A percentile compares a stretch with the other conserved stretches of the same genome.
Conservation (phyloP, 37 sponge, comb jelly and placozoan genomes). For the Chondrilla cf. caribensis region DNA sequence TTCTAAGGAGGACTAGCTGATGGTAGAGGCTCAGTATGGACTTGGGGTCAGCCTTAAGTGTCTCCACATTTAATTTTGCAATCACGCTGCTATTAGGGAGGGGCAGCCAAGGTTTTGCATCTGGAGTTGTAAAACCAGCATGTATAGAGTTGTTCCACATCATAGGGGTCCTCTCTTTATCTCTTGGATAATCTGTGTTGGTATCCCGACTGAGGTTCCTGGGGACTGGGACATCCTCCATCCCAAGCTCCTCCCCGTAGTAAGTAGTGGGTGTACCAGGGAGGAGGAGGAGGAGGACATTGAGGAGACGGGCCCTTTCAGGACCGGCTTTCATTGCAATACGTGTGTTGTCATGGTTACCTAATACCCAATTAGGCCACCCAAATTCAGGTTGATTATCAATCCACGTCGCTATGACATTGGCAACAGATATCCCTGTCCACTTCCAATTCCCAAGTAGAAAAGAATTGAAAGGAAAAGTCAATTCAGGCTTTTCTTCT, state of each 20-base stretch:
- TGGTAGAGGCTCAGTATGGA: slow-evolving; percentile 62
- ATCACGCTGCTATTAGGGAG: slow-evolving; percentile 46
- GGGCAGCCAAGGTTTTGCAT: slow-evolving; percentile 71
- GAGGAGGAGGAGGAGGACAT: slow-evolving; percentile 69
- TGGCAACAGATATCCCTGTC: slow-evolving; percentile 59
- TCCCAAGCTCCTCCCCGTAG: slow-evolving; percentile 89
- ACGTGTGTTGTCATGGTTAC: slow-evolving; percentile 85
- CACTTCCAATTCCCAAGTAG: slow-evolving; percentile 60
- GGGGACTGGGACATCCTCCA: slow-evolving; percentile 75
- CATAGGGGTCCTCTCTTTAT: slow-evolving; percentile 88
- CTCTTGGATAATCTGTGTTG: slow-evolving; percentile 36
- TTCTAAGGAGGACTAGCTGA: slow-evolving; percentile 37
- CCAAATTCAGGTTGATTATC: slow-evolving; percentile 45
- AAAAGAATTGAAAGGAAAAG: slow-evolving; percentile 92
- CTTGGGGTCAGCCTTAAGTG: neutral
- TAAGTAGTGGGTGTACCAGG: slow-evolving; percentile 92
- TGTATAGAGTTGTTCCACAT: slow-evolving; percentile 69
- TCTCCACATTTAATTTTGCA: slow-evolving; percentile 57
- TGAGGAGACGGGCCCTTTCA: slow-evolving; percentile 56
- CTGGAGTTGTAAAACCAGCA: slow-evolving; percentile 81
- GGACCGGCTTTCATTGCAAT: slow-evolving; percentile 63
- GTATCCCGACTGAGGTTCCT: slow-evolving; percentile 31
- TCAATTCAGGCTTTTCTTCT: slow-evolving; percentile 45
- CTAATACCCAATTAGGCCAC: slow-evolving; percentile 94
- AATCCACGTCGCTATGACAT: slow-evolving; percentile 52